Evolutionary conservation across 2,888 invertebrate genomes (phyloP).

Genomic region (Sericinus montela): DNA sequence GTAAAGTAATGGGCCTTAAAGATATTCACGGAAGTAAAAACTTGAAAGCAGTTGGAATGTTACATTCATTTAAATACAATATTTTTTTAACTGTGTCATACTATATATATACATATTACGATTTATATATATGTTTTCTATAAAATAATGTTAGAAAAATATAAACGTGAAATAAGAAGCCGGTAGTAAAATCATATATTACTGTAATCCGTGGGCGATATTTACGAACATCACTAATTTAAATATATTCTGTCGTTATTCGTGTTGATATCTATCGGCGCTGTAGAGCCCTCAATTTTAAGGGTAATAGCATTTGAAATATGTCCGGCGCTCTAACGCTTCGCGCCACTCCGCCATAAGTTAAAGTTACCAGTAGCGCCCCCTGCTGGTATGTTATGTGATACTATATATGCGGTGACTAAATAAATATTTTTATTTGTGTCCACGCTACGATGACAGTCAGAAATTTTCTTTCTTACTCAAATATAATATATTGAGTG

Average conservation of each 20-base stretch:
- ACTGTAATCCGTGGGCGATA: too few species aligned
- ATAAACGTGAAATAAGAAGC: too few species aligned
- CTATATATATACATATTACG: too few species aligned
- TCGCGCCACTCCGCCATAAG: slow-evolving; percentile 40
- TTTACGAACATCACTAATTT: slow-evolving; percentile 29
- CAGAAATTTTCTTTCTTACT: slow-evolving; percentile 28
- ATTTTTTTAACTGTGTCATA: too few species aligned
- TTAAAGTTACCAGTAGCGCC: slow-evolving; percentile 66
- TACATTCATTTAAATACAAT: too few species aligned
- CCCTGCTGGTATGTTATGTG: slow-evolving; percentile 63
- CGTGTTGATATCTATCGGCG: slow-evolving; percentile 61
- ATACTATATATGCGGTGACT: slow-evolving; percentile 63
- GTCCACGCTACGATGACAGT: slow-evolving; percentile 33
- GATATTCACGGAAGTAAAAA: too few species aligned
- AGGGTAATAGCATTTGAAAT: slow-evolving; percentile 61
- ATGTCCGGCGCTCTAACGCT: slow-evolving; percentile 38
- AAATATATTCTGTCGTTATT: slow-evolving; percentile 49
- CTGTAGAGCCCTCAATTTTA: slow-evolving; percentile 58
- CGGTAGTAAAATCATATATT: too few species aligned
- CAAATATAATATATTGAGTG: slow-evolving; percentile 27
- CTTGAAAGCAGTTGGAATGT: too few species aligned
- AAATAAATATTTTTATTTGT: slow-evolving; percentile 42
- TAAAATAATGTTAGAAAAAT: too few species aligned
- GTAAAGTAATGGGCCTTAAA: too few species aligned
- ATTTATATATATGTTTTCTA: too few species aligned